Percentiles rank a stretch among this genome's conserved stretches.
Conservation (phyloP, 1,140 invertebrate species). For the Uloborus diversus region DNA sequence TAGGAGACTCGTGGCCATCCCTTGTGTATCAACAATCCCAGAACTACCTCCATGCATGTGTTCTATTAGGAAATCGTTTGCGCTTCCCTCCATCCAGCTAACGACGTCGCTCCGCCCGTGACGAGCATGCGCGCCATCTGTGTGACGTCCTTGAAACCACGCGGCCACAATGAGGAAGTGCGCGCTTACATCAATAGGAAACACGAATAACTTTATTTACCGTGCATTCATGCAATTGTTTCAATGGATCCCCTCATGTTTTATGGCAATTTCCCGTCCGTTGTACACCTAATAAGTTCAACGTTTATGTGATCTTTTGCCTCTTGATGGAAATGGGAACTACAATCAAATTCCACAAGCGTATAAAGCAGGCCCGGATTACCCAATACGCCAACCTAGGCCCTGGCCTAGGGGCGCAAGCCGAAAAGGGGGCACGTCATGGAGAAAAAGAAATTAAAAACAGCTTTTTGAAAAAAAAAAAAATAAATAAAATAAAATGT, state of each 20-base stretch:
- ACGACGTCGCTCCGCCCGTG: neutral
- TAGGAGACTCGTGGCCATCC: conserved; percentile 18
- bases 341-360: too few species aligned
- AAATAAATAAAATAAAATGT: too few species aligned
- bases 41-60: conserved; percentile 20
- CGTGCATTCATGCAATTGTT: conserved; percentile 17
- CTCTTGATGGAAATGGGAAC: too few species aligned
- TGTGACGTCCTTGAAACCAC: neutral
- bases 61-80: conserved; percentile 12
- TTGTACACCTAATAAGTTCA: too few species aligned
- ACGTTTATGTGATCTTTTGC: too few species aligned
- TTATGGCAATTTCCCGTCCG: conserved; percentile 28
- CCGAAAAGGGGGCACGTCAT: too few species aligned
- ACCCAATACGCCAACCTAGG: too few species aligned
- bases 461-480: too few species aligned
- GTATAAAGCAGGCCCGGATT: too few species aligned
- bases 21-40: conserved; percentile 17
- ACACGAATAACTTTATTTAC: neutral
- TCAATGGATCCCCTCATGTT: neutral
- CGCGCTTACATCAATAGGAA: neutral
- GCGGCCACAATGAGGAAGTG: conserved; percentile 25
- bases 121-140: neutral
- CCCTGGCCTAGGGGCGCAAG: too few species aligned
- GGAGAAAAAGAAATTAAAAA: too few species aligned
- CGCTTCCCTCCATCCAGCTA: conserved; percentile 9